Percentiles rank a stretch among this genome's conserved stretches.
phyloP scores from a whole-genome alignment of 2,888 invertebrate genomes.

The Pachydiplax longipennis region DNA sequence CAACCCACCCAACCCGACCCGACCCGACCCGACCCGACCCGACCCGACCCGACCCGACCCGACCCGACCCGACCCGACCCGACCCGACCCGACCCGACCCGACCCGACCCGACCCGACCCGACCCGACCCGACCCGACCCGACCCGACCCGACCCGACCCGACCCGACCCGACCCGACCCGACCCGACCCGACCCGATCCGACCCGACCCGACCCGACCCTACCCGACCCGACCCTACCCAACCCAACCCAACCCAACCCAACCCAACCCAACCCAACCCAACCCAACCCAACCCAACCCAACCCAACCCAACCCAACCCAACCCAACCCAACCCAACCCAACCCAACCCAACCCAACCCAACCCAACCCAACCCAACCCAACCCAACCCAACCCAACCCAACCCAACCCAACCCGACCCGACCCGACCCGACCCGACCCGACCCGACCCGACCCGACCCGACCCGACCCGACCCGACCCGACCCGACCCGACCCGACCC shows the following conservation, averaged over 20 bases:
- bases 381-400: conserved; percentile 45
- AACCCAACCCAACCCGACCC: conserved; percentile 46
- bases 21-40: background rate
- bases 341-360: conserved; percentile 39
- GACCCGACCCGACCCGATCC: conserved; percentile 17
- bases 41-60: background rate
- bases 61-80: conserved; percentile 5
- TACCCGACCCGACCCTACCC: too few species aligned
- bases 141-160: conserved; percentile 24
- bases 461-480: conserved; percentile 50
- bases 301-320: conserved; percentile 51
- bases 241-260: conserved; percentile 50
- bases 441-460: conserved; percentile 47
- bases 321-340: conserved; percentile 36
- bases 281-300: conserved; percentile 51
- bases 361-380: conserved; percentile 39
- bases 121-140: conserved; percentile 22
- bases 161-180: conserved; percentile 22
- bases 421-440: conserved; percentile 27
- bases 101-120: background rate
- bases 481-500: conserved; percentile 49
- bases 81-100: conserved; percentile 15
- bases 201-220: conserved; percentile 39
- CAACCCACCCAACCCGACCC: background rate
- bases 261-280: conserved; percentile 47